Percentiles rank a stretch among this genome's conserved stretches.
phyloP scores from a whole-genome alignment of 2,888 invertebrate species.

The Cybosia mesomella region DNA sequence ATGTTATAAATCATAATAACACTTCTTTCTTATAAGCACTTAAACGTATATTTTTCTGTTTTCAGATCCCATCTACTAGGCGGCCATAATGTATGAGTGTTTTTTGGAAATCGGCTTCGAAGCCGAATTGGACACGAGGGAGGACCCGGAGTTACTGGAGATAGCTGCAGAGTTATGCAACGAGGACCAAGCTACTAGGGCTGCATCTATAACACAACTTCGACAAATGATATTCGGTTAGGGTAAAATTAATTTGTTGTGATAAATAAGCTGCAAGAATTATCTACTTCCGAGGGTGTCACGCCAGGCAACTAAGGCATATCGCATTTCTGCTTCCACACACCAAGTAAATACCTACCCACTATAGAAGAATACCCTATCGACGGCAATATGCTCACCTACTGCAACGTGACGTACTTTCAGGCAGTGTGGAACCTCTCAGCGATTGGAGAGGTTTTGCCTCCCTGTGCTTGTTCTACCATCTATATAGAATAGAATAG shows the following conservation, averaged over 20 bases:
- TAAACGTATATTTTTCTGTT: conserved; percentile 10
- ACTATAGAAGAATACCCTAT: not conserved
- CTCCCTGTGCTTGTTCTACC: no score
- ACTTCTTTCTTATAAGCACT: not conserved
- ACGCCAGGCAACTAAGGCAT: no score
- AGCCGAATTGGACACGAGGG: conserved; percentile 74
- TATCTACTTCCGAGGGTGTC: no score
- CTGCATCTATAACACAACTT: conserved; percentile 68
- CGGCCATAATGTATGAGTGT: conserved; percentile 71
- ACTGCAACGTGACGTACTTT: not conserved
- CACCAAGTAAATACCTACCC: no score
- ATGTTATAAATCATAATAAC: no score
- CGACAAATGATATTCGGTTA: conserved; percentile 76
- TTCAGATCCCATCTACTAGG: conserved; percentile 36
- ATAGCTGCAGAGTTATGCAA: conserved; percentile 71
- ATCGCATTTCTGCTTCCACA: no score
- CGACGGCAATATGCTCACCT: not conserved
- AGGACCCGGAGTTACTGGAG: conserved; percentile 72
- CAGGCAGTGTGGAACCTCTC: no score
- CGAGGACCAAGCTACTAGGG: conserved; percentile 72
- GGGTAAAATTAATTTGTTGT: conserved; percentile 7
- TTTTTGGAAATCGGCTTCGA: conserved; percentile 79
- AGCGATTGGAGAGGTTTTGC: no score
- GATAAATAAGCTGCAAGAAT: not conserved
- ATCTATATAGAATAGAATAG: no score